These are phyloP conservation scores for Calyptommatus sinebrachiatus DNA, from an alignment of 2,113 vertebrate species.

Conservation along the genomic window DNA sequence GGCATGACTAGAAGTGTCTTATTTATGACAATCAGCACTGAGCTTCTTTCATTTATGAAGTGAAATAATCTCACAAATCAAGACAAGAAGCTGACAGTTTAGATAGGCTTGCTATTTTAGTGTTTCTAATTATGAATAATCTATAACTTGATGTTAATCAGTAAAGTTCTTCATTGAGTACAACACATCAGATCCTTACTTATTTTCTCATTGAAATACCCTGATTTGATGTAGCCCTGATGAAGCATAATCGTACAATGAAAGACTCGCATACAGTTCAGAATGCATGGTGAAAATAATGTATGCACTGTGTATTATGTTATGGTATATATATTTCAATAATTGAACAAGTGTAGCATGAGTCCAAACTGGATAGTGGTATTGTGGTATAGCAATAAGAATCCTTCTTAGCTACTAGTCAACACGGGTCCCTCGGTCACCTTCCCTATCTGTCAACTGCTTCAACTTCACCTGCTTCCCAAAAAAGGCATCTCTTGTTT, in stretches of 20 bases:
- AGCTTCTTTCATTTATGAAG: neutral
- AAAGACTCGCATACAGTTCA: neutral
- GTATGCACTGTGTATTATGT: neutral
- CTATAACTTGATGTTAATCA: slow-evolving; percentile 3
- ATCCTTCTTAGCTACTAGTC: no score
- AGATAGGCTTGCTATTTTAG: slow-evolving; percentile 3
- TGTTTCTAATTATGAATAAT: neutral
- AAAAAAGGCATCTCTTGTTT: no score
- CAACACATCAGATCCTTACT: neutral
- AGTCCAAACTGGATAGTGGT: no score
- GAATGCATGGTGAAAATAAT: neutral
- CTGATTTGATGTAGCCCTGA: neutral
- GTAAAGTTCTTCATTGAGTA: neutral
- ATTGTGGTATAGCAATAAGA: no score
- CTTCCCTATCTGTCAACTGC: no score
- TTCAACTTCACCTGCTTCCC: no score
- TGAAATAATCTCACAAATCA: neutral
- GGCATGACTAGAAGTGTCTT: neutral
- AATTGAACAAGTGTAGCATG: no score
- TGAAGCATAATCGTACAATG: neutral
- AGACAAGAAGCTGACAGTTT: neutral
- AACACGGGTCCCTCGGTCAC: no score
- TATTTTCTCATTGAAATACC: neutral
- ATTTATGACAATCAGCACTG: neutral
- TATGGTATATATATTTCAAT: no score